Evolutionary conservation across 1,140 invertebrate genomes (phyloP).

Genomic region (Anoplolepis gracilipes): DNA sequence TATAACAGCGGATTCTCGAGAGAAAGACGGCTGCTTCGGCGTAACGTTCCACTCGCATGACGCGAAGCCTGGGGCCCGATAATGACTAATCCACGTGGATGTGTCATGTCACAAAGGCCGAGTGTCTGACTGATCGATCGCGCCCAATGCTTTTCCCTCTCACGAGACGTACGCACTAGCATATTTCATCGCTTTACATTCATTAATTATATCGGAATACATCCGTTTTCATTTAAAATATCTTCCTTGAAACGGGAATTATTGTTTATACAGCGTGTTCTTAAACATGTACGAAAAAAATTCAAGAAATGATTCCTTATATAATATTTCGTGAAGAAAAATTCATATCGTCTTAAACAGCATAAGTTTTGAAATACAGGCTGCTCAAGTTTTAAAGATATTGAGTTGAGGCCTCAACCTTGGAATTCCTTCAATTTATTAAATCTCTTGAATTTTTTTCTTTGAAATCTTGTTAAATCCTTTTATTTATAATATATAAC

Average conservation of each 20-base stretch:
- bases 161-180: background rate
- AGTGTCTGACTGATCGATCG: background rate
- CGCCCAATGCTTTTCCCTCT: background rate
- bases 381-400: no score
- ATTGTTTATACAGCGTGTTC: no score
- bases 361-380: no score
- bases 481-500: no score
- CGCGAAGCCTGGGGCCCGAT: background rate
- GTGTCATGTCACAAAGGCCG: slow-evolving; percentile 29
- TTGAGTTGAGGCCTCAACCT: no score
- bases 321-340: no score
- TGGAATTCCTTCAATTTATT: no score
- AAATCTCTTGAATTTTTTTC: no score
- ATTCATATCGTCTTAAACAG: no score
- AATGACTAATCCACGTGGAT: slow-evolving; percentile 49
- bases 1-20: background rate
- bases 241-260: background rate
- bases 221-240: background rate
- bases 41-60: slow-evolving; percentile 49
- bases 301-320: no score
- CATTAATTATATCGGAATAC: background rate
- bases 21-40: background rate
- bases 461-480: no score
- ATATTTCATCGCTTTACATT: background rate
- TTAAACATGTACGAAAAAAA: no score